Evolutionary conservation across 2,113 vertebrate genomes (phyloP), one percentile per base, ranked within the genome.

Genomic region (Sturnus vulgaris): DNA sequence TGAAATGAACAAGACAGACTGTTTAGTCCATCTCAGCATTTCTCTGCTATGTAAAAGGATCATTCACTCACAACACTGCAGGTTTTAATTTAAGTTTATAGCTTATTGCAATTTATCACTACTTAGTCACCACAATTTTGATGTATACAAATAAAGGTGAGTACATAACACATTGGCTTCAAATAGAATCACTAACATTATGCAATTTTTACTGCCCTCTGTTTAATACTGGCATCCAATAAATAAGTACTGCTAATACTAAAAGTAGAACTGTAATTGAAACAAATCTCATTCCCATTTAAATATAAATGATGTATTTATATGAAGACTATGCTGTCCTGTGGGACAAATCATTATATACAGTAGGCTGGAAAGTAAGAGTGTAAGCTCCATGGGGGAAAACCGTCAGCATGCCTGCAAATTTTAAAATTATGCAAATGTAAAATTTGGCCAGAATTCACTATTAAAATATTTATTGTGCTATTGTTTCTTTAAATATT

Each of bases 191-290:
- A 69, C 23, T 81, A 77, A 71, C 14, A 7, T 18, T 61, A 72
- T 46, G 35, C 40, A 56, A 72, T 92, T 89, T 92, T 95, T 88
- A 95, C n/a, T 65, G 39, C 37, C 16, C 19, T 86, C 76, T 92
- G n/a, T 95, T 96, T 94, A 91, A 93, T 91, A 69, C 30, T 65
- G 63, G 17, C 68, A 63, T 79, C 28, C 75, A 88, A 88, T 76
- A 95, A 95, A 95, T 84, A 93, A 68, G 37, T 55, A 73, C 65
- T 85, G 42, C 49, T 83, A 93, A 95, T 79, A 95, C 85, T 72
- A 93, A 89, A 95, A 82, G 25, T 47, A 84, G 65, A 83, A 92
- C 37, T 92, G 66, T 53, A 93, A 94, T 81, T 86, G 87, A 95
- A 91, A 68, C 78, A 93, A 89, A 94, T 82, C 68, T 37, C 35